Evolutionary conservation across 2,888 invertebrate species (phyloP), one percentile per base, ranked within the genome.

Genomic region (Bellardia bayeri): DNA sequence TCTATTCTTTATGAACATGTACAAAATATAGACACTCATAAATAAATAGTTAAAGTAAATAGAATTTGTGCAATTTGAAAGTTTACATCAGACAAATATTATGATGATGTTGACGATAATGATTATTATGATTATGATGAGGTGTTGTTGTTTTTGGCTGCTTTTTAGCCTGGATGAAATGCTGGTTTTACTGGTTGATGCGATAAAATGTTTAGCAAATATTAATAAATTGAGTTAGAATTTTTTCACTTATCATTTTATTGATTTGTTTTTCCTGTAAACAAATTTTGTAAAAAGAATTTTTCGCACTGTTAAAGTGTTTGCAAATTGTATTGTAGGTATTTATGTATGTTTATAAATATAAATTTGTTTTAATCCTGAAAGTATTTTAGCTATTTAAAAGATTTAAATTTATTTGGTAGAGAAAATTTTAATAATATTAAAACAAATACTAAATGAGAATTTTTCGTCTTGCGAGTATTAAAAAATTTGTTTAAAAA

Each of bases 11-110:
- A 13, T 45, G 3, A 13, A 58, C 8, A n/a, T 7, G n/a, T 33
- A 40, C 37, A 49, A 33, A 30, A 69, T 54, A 30, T 30, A 49
- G 11, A 69, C 13, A 37, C 9, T n/a, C 13, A 0, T 13, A 45
- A 45, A 33, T 42, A 68, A 42, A 63, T 45, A n/a, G 37, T 56
- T 71, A 16, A 45, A 76, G 78, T 69, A 84, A 87, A 87, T 78
- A 58, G 54, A 87, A 87, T 82, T 84, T 84, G 68, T 84, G 82
- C 56, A 84, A 87, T 76, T 84, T 84, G 30, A 81, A 87, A 81
- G 64, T 69, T 71, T 82, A 49, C 80, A 75, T 75, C 56, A 75
- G 85, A 80, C 75, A 85, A 75, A 64, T 80, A 64, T 66, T 74
- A 66, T 56, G 45, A 63, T 40, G 75, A 58, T 49, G 78, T 33